These are phyloP conservation scores for Melanophora roralis DNA, from an alignment of 2,888 invertebrate genomes.

Conservation along the genomic window DNA sequence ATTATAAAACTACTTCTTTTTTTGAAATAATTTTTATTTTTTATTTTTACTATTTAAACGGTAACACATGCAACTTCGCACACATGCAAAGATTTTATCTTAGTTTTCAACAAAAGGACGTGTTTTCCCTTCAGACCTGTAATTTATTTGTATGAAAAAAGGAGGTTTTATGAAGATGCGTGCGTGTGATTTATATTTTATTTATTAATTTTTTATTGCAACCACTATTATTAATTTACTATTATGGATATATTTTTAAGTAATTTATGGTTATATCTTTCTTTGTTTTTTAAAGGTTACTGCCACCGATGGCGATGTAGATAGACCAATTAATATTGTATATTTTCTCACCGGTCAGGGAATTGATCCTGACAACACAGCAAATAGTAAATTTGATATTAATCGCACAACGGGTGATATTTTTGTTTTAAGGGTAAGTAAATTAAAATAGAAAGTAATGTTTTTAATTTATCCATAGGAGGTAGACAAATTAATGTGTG, in stretches of 20 bases:
- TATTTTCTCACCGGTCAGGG: conserved; percentile 96
- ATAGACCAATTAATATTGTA: conserved; percentile 93
- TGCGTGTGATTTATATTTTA: conserved; percentile 23
- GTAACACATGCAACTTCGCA: too few relatives aligned
- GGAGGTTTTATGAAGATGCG: background rate
- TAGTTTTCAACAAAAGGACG: too few relatives aligned
- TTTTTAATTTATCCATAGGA: too few relatives aligned
- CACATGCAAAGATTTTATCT: too few relatives aligned
- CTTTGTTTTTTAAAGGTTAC: conserved; percentile 83
- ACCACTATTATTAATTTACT: background rate
- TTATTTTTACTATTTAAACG: too few relatives aligned
- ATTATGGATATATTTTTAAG: background rate
- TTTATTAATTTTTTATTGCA: conserved; percentile 24
- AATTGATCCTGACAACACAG: conserved; percentile 93
- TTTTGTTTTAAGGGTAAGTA: conserved; percentile 90
- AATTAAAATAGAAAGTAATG: background rate
- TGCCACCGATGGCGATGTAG: conserved; percentile 95
- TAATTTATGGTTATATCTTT: background rate
- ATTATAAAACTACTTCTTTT: too few relatives aligned
- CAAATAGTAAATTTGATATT: conserved; percentile 95
- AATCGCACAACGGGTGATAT: conserved; percentile 95
- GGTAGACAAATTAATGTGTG: too few relatives aligned
- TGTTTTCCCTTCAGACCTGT: too few relatives aligned
- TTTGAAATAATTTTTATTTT: too few relatives aligned
- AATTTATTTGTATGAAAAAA: background rate